These are phyloP conservation scores for Acleris sparsana DNA, from an alignment of 2,888 invertebrate genomes.

Conservation along the genomic window DNA sequence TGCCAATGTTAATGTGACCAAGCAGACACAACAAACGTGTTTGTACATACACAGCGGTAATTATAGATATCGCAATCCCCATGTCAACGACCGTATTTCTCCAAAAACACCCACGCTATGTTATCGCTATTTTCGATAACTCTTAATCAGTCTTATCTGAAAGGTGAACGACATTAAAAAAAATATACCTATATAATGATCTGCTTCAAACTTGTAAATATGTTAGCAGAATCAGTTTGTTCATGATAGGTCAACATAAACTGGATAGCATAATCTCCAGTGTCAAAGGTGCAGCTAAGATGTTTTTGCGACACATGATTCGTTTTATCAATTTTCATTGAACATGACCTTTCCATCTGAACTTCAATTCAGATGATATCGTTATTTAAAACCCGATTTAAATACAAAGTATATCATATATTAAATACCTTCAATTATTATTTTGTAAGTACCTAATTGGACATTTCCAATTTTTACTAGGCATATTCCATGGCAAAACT, in stretches of 20 bases:
- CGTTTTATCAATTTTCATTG: background rate
- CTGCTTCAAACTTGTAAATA: background rate
- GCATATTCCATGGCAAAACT: background rate
- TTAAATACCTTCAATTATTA: too few relatives aligned
- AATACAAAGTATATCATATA: too few relatives aligned
- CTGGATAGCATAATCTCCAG: slow-evolving; percentile 3
- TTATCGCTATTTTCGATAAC: slow-evolving; percentile 17
- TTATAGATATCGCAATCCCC: slow-evolving; percentile 5
- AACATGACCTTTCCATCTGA: slow-evolving; percentile 11
- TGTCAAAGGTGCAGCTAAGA: slow-evolving; percentile 14
- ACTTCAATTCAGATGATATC: background rate
- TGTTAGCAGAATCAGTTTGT: background rate
- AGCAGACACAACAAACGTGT: background rate
- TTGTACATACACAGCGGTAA: background rate
- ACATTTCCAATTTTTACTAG: too few relatives aligned
- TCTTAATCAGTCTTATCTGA: slow-evolving; percentile 6
- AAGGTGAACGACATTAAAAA: slow-evolving; percentile 16
- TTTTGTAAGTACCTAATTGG: too few relatives aligned
- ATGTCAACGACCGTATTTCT: slow-evolving; percentile 16
- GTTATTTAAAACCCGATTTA: too few relatives aligned
- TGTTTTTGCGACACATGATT: slow-evolving; percentile 3
- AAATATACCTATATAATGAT: slow-evolving; percentile 3
- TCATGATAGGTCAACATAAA: slow-evolving; percentile 2
- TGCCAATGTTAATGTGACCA: background rate
- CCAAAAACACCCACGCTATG: background rate